These are phyloP conservation scores for Musca domestica DNA, from an alignment of 1,140 invertebrate genomes.

Conservation along the genomic window DNA sequence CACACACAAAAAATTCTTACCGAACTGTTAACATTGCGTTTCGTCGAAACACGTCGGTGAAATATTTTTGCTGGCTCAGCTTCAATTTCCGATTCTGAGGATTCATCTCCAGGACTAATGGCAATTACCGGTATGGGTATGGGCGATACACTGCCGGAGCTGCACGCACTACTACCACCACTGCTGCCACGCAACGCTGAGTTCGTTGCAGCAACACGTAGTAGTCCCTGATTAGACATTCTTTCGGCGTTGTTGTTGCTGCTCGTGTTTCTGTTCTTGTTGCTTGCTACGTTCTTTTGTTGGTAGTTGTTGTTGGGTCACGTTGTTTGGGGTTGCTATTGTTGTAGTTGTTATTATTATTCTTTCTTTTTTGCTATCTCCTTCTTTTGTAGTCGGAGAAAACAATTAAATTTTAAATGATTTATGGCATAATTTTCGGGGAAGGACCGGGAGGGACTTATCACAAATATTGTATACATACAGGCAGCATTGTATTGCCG, in stretches of 20 bases:
- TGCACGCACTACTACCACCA: conserved; percentile 39
- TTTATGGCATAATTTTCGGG: conserved; percentile 25
- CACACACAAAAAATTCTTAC: conserved; percentile 50
- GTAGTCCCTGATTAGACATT: conserved; percentile 11
- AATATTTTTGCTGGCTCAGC: conserved; percentile 65
- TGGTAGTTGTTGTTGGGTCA: no score
- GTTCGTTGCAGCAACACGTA: conserved; percentile 8
- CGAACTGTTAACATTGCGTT: conserved; percentile 63
- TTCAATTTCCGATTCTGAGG: conserved; percentile 67
- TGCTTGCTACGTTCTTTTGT: no score
- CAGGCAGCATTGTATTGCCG: not conserved
- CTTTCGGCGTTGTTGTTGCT: not conserved
- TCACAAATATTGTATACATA: no score
- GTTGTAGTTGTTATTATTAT: conserved; percentile 1
- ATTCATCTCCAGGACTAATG: conserved; percentile 49
- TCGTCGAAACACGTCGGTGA: conserved; percentile 65
- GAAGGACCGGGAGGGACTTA: no score
- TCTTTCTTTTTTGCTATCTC: not conserved
- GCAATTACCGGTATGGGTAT: conserved; percentile 45
- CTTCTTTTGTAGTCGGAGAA: no score
- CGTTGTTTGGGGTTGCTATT: not conserved
- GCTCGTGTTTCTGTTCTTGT: not conserved
- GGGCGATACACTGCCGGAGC: conserved; percentile 46
- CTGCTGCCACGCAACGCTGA: conserved; percentile 2
- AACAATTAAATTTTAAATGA: conserved; percentile 39